Evolutionary conservation across 1,140 invertebrate genomes (phyloP).

Genomic region (Carposina sasakii): DNA sequence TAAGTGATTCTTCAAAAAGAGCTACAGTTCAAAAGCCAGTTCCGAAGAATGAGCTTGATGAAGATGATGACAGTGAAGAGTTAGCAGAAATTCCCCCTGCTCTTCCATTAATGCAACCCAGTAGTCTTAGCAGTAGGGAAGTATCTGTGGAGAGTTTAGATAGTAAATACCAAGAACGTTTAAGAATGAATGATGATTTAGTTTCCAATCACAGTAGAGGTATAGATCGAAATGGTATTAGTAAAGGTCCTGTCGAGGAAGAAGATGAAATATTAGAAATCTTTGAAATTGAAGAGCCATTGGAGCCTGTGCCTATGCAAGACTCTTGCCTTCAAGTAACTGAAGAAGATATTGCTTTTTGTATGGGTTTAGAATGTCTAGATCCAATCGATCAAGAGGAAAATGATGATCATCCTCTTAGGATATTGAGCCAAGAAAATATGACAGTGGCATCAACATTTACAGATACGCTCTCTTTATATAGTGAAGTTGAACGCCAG

Average conservation of each 20-base stretch:
- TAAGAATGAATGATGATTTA: slow-evolving; percentile 74
- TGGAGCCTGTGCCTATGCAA: slow-evolving; percentile 86
- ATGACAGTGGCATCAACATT: slow-evolving; percentile 91
- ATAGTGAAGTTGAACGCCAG: slow-evolving; percentile 81
- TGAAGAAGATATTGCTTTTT: slow-evolving; percentile 91
- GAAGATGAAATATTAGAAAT: slow-evolving; percentile 86
- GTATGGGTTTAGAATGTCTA: slow-evolving; percentile 85
- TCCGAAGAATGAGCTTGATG: slow-evolving; percentile 70
- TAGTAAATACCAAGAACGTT: slow-evolving; percentile 76
- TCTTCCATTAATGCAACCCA: slow-evolving; percentile 81
- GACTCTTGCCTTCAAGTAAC: slow-evolving; percentile 90
- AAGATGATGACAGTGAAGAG: slow-evolving; percentile 82
- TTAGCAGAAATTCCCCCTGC: slow-evolving; percentile 83
- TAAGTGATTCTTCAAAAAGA: slow-evolving; percentile 21
- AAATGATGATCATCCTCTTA: slow-evolving; percentile 85
- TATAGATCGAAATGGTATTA: slow-evolving; percentile 63
- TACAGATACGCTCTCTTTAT: slow-evolving; percentile 85
- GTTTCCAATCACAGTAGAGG: slow-evolving; percentile 65
- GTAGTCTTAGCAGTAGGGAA: slow-evolving; percentile 79
- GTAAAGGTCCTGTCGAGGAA: slow-evolving; percentile 67
- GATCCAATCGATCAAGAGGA: slow-evolving; percentile 77
- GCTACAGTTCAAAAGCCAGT: slow-evolving; percentile 30
- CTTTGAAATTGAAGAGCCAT: slow-evolving; percentile 85
- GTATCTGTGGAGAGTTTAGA: slow-evolving; percentile 86
- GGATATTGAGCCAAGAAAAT: slow-evolving; percentile 91